Percentiles rank a stretch among this genome's conserved stretches.
These are phyloP conservation scores for Cheilosia urbana DNA, from an alignment of 2,888 invertebrate genomes.

Conservation along the genomic window DNA sequence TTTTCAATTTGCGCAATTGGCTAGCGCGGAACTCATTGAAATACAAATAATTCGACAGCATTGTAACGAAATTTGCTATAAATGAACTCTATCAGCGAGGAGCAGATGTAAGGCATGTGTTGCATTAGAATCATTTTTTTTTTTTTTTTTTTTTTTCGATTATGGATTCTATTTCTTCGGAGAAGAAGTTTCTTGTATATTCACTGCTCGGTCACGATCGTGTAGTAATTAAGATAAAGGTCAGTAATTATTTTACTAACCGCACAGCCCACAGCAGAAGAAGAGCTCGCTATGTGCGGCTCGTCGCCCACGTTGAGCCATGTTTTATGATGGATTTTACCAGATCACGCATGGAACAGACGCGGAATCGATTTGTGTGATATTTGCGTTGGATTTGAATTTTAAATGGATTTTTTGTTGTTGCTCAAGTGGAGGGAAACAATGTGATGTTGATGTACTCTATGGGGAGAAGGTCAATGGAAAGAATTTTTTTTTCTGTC, in stretches of 20 bases:
- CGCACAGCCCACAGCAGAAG: slow-evolving; percentile 9
- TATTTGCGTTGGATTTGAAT: slow-evolving; percentile 46
- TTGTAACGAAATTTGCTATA: not conserved
- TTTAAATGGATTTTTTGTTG: slow-evolving; percentile 21
- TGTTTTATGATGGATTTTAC: slow-evolving; percentile 38
- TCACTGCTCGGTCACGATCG: slow-evolving; percentile 32
- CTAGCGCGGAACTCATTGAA: not conserved
- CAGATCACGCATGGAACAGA: slow-evolving; percentile 47
- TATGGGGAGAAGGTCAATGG: slow-evolving; percentile 48
- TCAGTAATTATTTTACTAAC: slow-evolving; percentile 58
- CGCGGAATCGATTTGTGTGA: slow-evolving; percentile 44
- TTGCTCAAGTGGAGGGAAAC: not conserved
- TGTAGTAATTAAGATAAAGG: slow-evolving; percentile 71
- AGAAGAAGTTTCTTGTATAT: slow-evolving; percentile 41
- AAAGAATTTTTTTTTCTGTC: slow-evolving; percentile 1
- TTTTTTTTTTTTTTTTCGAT: slow-evolving; percentile 10
- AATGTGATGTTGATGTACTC: not conserved
- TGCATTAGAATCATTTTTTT: slow-evolving; percentile 20
- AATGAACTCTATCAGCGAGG: not conserved
- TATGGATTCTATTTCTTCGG: not conserved
- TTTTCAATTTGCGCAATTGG: slow-evolving; percentile 11
- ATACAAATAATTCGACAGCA: not conserved
- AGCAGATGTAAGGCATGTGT: slow-evolving; percentile 55
- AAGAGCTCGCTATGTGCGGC: slow-evolving; percentile 43
- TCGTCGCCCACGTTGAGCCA: slow-evolving; percentile 52